These are phyloP conservation scores for Gymnogyps californianus DNA, from an alignment of 2,113 vertebrate genomes.

Conservation along the genomic window DNA sequence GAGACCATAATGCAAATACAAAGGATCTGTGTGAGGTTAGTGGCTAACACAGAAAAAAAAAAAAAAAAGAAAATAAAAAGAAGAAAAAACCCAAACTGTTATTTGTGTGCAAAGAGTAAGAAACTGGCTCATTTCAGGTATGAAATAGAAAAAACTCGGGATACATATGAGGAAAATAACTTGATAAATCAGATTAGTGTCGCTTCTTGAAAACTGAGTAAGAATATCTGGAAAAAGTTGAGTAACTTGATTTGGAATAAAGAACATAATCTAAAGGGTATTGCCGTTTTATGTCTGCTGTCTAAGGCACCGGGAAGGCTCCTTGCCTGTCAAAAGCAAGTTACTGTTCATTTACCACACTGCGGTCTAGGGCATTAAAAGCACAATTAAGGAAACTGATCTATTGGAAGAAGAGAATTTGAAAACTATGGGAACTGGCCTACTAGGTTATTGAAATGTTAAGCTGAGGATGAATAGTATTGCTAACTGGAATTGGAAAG, in stretches of 20 bases:
- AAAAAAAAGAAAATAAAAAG: accelerated
- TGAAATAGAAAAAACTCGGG: neutral
- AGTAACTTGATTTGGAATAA: neutral
- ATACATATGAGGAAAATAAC: neutral
- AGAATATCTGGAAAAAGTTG: neutral
- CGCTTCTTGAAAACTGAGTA: neutral
- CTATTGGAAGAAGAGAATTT: neutral
- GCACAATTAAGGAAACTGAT: neutral
- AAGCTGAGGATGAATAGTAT: neutral
- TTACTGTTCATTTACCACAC: neutral
- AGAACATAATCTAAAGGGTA: neutral
- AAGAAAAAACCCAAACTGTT: neutral
- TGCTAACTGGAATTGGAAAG: neutral
- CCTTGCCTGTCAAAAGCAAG: neutral
- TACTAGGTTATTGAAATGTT: neutral
- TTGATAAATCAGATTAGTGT: neutral
- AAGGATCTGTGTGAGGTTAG: neutral
- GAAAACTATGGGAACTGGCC: neutral
- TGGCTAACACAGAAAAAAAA: neutral
- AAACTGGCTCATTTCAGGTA: neutral
- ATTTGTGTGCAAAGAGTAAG: neutral
- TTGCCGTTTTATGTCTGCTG: neutral
- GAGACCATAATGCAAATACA: neutral
- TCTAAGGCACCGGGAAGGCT: neutral
- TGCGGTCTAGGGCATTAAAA: neutral